phyloP scores from a whole-genome alignment of 2,888 invertebrate species.

The Saturnia japonica region DNA sequence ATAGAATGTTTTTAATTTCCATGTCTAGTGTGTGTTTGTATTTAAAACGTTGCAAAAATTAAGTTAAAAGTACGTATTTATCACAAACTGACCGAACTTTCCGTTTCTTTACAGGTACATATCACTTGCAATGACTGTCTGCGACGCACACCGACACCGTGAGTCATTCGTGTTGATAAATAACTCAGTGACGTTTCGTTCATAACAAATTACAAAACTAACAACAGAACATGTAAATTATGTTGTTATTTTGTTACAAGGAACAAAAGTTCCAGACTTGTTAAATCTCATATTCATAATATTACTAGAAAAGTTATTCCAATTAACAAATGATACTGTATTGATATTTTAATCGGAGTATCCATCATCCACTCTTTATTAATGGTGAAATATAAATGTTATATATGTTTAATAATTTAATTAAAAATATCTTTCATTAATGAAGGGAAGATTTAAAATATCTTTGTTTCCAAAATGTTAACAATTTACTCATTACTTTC shows the following conservation, averaged over 20 bases:
- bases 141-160: conserved; percentile 64
- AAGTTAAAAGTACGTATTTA: conserved; percentile 1
- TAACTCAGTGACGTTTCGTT: conserved; percentile 52
- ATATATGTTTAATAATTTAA: background rate
- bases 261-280: background rate
- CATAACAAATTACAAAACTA: conserved; percentile 17
- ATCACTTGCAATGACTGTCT: conserved; percentile 57
- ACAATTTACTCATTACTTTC: background rate
- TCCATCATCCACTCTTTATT: background rate
- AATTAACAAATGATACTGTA: background rate
- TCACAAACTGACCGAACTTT: conserved; percentile 34
- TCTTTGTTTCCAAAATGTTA: background rate
- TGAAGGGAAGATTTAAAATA: background rate
- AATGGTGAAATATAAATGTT: background rate
- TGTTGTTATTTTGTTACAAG: conserved; percentile 1
- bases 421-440: background rate
- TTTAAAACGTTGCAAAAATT: too few relatives aligned
- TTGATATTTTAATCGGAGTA: background rate
- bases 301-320: background rate
- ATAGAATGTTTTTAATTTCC: too few relatives aligned
- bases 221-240: conserved; percentile 9
- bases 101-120: conserved; percentile 74
- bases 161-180: conserved; percentile 66
- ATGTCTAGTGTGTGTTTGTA: too few relatives aligned
- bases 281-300: background rate